Conservation (phyloP, 1,140 invertebrate genomes). For the Pararge aegeria region DNA sequence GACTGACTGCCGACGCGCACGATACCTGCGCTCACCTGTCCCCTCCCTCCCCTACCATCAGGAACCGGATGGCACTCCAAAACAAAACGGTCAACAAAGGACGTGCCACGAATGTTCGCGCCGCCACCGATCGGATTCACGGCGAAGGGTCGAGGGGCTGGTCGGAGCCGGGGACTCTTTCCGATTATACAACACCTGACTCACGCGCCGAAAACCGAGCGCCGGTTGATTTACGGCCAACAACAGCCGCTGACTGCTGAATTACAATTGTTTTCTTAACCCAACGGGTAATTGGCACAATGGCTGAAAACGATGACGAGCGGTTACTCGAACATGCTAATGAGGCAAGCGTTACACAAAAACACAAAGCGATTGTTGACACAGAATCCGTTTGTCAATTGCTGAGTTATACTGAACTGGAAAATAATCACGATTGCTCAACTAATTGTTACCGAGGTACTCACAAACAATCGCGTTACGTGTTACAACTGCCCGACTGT, state of each 20-base stretch:
- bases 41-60: conserved; percentile 61
- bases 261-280: conserved; percentile 42
- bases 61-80: conserved; percentile 77
- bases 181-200: conserved; percentile 69
- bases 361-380: conserved; percentile 52
- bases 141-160: conserved; percentile 54
- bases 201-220: conserved; percentile 52
- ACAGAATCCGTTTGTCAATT: conserved; percentile 41
- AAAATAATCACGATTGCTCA: conserved; percentile 64
- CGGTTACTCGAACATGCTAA: conserved; percentile 43
- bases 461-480: conserved; percentile 56
- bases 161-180: conserved; percentile 40
- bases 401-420: conserved; percentile 37
- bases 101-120: conserved; percentile 76
- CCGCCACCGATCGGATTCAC: conserved; percentile 57
- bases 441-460: conserved; percentile 55
- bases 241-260: conserved; percentile 20
- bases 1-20: conserved; percentile 64
- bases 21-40: conserved; percentile 73
- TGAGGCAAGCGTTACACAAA: conserved; percentile 45
- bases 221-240: conserved; percentile 52
- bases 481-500: conserved; percentile 19
- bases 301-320: conserved; percentile 41
- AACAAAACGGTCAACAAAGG: conserved; percentile 78
- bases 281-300: conserved; percentile 36